Evolutionary conservation across 2,797 vertebrate species (phyloP).

Genomic region (Malacoctenus gilli): DNA sequence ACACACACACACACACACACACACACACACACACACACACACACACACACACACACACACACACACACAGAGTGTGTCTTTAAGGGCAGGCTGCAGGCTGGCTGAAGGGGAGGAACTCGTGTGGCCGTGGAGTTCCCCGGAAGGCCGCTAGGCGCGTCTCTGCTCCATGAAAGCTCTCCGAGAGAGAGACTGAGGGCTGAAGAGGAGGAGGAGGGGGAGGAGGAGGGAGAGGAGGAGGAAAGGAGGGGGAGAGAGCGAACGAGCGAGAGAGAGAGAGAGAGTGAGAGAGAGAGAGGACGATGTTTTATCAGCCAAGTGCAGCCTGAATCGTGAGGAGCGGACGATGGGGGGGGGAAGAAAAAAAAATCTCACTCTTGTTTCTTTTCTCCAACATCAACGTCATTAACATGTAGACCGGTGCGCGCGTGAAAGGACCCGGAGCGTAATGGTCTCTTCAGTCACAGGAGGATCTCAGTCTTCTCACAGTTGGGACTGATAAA

Average conservation of each 20-base stretch:
- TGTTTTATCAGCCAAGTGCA: conserved; percentile 84
- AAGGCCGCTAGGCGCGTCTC: conserved; percentile 89
- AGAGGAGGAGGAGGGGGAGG: conserved; percentile 29
- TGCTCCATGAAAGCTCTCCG: conserved; percentile 89
- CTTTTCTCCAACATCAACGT: conserved; percentile 58
- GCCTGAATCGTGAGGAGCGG: conserved; percentile 83
- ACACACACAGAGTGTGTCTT: conserved; percentile 61
- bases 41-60: conserved; percentile 3
- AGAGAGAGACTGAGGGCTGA: conserved; percentile 49
- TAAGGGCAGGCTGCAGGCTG: conserved; percentile 64
- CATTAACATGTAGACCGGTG: conserved; percentile 72
- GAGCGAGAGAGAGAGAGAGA: conserved; percentile 55
- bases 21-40: conserved; percentile 36
- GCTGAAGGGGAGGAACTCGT: conserved; percentile 11
- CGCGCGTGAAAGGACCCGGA: conserved; percentile 70
- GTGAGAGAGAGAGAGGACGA: conserved; percentile 81
- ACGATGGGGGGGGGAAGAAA: conserved; percentile 55
- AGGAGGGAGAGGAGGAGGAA: conserved; percentile 52
- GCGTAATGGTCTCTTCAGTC: conserved; percentile 78
- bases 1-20: too few relatives aligned
- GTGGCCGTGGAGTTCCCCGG: conserved; percentile 70
- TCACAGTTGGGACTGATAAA: conserved; percentile 40
- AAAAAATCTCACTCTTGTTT: conserved; percentile 60
- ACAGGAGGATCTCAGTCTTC: conserved; percentile 70
- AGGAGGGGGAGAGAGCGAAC: conserved; percentile 7